Percentiles rank a stretch among this genome's conserved stretches.
Conservation (phyloP, 2,797 vertebrate genomes). For the Pempheris klunzingeri region DNA sequence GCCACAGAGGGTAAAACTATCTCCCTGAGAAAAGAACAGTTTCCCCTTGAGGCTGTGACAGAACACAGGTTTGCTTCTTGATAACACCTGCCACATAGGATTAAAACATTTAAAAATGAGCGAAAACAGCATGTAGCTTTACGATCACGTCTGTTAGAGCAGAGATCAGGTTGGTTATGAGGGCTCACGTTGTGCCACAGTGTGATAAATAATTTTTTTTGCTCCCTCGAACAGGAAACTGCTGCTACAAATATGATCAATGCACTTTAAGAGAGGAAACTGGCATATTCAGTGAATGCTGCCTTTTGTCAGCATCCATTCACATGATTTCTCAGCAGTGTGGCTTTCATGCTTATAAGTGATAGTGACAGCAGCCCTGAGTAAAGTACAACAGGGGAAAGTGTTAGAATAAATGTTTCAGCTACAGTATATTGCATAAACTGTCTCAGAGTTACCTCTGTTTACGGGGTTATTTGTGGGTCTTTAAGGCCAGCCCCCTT, state of each 20-base stretch:
- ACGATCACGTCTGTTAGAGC: conserved; percentile 7
- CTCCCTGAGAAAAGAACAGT: conserved; percentile 68
- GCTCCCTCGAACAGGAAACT: conserved; percentile 5
- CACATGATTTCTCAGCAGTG: conserved; percentile 69
- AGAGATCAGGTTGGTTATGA: conserved; percentile 17
- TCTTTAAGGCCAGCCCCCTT: conserved; percentile 13
- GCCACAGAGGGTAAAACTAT: conserved; percentile 52
- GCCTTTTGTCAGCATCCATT: conserved; percentile 60
- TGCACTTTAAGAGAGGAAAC: conserved; percentile 21
- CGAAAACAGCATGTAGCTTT: conserved; percentile 8
- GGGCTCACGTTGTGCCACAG: background rate
- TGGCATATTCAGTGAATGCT: conserved; percentile 45
- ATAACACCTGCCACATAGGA: conserved; percentile 56
- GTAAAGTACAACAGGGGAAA: conserved; percentile 26
- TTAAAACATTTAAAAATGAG: background rate
- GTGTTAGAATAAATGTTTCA: conserved; percentile 29
- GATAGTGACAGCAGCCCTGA: conserved; percentile 42
- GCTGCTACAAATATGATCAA: conserved; percentile 10
- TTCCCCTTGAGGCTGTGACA: conserved; percentile 52
- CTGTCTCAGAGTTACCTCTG: conserved; percentile 11
- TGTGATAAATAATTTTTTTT: conserved; percentile 30
- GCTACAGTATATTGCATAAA: conserved; percentile 12
- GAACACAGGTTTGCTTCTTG: conserved; percentile 45
- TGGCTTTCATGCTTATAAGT: conserved; percentile 48
- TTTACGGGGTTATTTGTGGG: conserved; percentile 22